Percentiles rank a stretch among this genome's conserved stretches.
phyloP scores from a whole-genome alignment of 2,888 invertebrate species.

The Vesta saturnalis region DNA sequence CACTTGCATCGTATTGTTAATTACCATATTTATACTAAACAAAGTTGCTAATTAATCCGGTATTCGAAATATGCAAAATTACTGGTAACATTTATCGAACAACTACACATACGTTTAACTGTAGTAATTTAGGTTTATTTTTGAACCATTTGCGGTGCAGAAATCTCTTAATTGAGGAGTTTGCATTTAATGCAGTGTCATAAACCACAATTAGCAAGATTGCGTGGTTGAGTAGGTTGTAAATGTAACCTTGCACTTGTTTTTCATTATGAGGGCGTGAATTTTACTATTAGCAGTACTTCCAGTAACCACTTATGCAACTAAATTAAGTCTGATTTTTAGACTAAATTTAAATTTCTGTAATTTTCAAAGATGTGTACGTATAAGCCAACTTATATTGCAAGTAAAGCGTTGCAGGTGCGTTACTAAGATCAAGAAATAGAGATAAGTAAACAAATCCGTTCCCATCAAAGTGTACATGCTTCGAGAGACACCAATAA shows the following conservation, averaged over 20 bases:
- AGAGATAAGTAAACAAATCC: constrained; percentile 49
- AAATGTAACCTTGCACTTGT: constrained; percentile 47
- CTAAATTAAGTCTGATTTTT: constrained; percentile 11
- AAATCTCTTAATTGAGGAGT: constrained; percentile 51
- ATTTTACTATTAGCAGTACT: constrained; percentile 19
- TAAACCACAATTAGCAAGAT: constrained; percentile 53
- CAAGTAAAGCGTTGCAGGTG: constrained; percentile 42
- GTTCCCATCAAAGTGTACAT: constrained; percentile 43
- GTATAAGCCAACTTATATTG: no score
- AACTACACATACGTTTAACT: neutral
- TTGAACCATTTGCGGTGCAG: constrained; percentile 36
- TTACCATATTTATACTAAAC: no score
- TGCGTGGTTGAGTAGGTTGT: constrained; percentile 46
- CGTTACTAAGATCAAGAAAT: constrained; percentile 46
- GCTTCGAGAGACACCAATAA: constrained; percentile 48
- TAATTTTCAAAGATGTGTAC: constrained; percentile 6
- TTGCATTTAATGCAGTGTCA: constrained; percentile 46
- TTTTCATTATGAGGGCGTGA: constrained; percentile 51
- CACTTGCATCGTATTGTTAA: no score
- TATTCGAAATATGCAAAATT: no score
- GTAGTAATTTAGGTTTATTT: neutral
- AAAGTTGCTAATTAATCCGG: no score
- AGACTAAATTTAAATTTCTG: neutral
- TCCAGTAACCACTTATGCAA: constrained; percentile 13
- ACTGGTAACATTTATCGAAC: neutral